These are phyloP conservation scores for Xiphophorus couchianus DNA, from an alignment of 2,113 vertebrate genomes.

Conservation along the genomic window DNA sequence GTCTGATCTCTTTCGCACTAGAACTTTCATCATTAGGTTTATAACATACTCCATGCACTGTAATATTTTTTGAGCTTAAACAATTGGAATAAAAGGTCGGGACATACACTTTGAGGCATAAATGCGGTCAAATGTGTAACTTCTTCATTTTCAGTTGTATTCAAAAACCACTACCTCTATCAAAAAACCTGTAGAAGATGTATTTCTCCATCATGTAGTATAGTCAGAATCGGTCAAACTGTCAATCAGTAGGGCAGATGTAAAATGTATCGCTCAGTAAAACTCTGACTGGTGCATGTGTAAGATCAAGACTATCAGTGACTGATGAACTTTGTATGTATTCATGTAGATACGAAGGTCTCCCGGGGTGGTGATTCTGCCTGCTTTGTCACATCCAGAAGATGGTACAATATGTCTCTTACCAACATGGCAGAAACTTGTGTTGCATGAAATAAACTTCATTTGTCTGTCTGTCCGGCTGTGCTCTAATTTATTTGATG, in stretches of 20 bases:
- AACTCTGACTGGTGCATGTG: background rate
- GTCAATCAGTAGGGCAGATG: background rate
- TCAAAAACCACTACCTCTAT: background rate
- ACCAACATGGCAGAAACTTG: slow-evolving; percentile 21
- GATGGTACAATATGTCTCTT: slow-evolving; percentile 6
- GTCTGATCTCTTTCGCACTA: background rate
- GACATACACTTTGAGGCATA: background rate
- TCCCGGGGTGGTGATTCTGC: slow-evolving; percentile 65
- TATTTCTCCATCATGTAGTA: background rate
- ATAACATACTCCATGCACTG: no score
- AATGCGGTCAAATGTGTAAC: background rate
- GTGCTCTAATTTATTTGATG: background rate
- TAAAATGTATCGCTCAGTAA: background rate
- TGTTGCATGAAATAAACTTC: slow-evolving; percentile 65
- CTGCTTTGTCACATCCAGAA: slow-evolving; percentile 11
- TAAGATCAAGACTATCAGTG: background rate
- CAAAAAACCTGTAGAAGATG: background rate
- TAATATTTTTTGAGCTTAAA: no score
- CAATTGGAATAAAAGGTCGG: background rate
- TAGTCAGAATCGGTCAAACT: background rate
- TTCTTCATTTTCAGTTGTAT: background rate
- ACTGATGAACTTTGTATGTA: slow-evolving; percentile 10
- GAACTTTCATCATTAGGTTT: background rate
- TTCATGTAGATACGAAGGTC: slow-evolving; percentile 61
- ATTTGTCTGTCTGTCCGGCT: slow-evolving; percentile 6